phyloP scores from a whole-genome alignment of 2,113 vertebrate genomes.

The Saccopteryx bilineata region DNA sequence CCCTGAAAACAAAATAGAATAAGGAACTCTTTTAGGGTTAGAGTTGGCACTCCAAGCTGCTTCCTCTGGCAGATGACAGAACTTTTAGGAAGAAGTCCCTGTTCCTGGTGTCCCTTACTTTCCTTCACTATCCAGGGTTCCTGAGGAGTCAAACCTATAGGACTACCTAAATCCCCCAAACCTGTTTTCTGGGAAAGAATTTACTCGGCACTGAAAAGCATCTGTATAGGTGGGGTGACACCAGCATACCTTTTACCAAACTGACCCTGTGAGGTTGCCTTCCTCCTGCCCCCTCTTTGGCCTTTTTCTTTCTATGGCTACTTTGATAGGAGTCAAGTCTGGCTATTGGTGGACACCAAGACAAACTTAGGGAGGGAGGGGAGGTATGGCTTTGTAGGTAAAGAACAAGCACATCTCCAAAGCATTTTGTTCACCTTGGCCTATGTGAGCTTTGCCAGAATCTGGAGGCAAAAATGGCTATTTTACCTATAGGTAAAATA shows the following conservation, averaged over 20 bases:
- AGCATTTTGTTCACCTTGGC: conserved; percentile 52
- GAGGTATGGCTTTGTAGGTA: neutral
- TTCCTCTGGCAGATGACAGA: neutral
- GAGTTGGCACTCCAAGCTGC: neutral
- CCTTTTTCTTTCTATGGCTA: conserved; percentile 17
- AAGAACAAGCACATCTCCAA: conserved; percentile 12
- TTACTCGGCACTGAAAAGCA: conserved; percentile 25
- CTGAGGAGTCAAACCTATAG: neutral
- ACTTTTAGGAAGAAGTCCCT: conserved; percentile 29
- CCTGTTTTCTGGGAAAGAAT: neutral
- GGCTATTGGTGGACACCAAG: neutral
- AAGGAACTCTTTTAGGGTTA: neutral
- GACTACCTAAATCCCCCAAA: conserved; percentile 3
- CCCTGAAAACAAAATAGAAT: conserved; percentile 33
- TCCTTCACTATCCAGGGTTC: neutral
- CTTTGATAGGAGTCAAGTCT: neutral
- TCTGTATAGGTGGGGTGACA: neutral
- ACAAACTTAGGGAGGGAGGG: neutral
- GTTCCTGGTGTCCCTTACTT: neutral
- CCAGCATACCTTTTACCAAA: conserved; percentile 10
- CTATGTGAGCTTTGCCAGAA: neutral
- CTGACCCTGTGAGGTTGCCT: neutral
- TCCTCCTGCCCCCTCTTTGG: neutral
- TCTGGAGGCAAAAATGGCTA: neutral
- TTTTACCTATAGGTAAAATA: conserved; percentile 19